Evolutionary conservation across 2,113 vertebrate species (phyloP).

Genomic region (Vicugna pacos): DNA sequence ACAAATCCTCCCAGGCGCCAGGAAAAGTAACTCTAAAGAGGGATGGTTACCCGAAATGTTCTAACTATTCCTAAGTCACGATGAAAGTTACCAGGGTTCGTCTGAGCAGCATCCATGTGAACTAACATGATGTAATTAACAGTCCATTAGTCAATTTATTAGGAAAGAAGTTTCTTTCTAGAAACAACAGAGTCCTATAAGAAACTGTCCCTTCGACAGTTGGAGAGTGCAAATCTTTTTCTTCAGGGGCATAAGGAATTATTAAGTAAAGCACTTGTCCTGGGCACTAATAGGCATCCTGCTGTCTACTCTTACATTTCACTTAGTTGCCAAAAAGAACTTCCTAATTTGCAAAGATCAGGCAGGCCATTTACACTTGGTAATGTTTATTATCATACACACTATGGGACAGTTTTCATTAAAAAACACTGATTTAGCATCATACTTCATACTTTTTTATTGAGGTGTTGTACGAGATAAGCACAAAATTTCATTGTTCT

Average conservation of each 20-base stretch:
- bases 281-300: neutral
- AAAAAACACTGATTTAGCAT: neutral
- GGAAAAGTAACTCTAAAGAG: neutral
- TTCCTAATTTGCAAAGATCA: neutral
- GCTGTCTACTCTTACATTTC: neutral
- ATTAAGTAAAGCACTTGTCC: neutral
- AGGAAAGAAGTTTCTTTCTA: neutral
- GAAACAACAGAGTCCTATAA: neutral
- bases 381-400: neutral
- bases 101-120: neutral
- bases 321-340: neutral
- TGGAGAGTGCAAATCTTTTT: neutral
- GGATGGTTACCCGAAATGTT: neutral
- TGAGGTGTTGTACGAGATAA: neutral
- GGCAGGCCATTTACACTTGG: neutral
- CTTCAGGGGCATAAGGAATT: neutral
- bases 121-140: neutral
- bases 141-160: neutral
- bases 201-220: neutral
- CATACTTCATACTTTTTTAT: neutral
- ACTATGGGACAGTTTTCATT: neutral
- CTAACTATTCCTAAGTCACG: neutral
- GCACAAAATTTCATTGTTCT: constrained; percentile 3
- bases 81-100: neutral
- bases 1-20: neutral